Evolutionary conservation across 2,888 invertebrate genomes (phyloP), one percentile per base, ranked within the genome.

Genomic region (Chirona hameri): DNA sequence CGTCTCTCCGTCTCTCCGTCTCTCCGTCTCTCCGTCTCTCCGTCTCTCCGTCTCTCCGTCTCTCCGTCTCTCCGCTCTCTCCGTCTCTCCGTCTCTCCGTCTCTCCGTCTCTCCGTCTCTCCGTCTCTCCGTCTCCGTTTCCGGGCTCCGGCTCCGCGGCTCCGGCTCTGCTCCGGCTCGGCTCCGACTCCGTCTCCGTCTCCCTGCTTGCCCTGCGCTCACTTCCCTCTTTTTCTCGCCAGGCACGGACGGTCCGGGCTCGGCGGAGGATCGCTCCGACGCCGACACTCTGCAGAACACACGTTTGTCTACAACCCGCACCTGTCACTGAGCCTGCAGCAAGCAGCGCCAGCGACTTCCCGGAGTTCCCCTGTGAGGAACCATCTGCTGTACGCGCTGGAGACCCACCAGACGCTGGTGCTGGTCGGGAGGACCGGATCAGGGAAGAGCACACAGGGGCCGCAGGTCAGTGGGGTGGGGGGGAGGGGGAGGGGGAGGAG

Each of bases 391-490:
- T 98, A 97, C 88, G 90, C 96, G 84, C 88, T 98, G 86, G 97
- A 99, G 88, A 93, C 93, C 85, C 93, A 93, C 89, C 97, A 98
- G 52, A 83, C 83, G 10, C 79, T 84, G 29, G 81, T 85, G 31
- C 83, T 91, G 39, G 88, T 90, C 76, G 99, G 99, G 3, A 98
- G 99, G 88, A 98, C 98, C 4, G 99, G 99, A 48, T 95, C 95
- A 86, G 98, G 98, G 60, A 96, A 99, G 89, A 97, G 97, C 87
- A 98, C 98, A 0, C 98, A 98, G 90, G 92, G 98, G 84, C 96
- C 97, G 81, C 96, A 96, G 92, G 96, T 95, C 89, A 89, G 90
- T 88, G 82, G 83, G 48, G 79, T 81, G 52, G 84, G 21, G 52
- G 27, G 65, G 9, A 10, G 65, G 65, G 60, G 60, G 21, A 21